phyloP scores from a whole-genome alignment of 2,797 vertebrate species.

The Cossypha heuglini region DNA sequence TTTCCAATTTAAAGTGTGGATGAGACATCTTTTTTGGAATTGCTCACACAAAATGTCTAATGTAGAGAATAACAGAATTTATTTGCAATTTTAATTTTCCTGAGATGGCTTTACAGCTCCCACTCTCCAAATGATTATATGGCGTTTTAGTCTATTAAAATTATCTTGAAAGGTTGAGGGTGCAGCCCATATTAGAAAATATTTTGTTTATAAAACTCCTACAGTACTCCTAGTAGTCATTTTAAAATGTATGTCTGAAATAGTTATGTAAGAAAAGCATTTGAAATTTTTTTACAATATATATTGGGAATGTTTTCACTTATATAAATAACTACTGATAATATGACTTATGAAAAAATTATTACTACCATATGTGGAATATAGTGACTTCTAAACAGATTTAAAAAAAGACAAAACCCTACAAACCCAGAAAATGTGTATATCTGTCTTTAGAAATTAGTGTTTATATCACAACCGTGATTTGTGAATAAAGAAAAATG shows the following conservation, averaged over 20 bases:
- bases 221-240: slow-evolving; percentile 74
- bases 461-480: slow-evolving; percentile 86
- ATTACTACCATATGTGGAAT: slow-evolving; percentile 82
- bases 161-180: slow-evolving; percentile 68
- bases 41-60: slow-evolving; percentile 72
- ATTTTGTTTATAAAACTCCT: slow-evolving; percentile 73
- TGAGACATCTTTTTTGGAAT: slow-evolving; percentile 62
- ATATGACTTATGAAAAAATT: slow-evolving; percentile 80
- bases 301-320: slow-evolving; percentile 85
- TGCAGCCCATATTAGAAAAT: slow-evolving; percentile 67
- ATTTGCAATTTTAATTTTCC: slow-evolving; percentile 76
- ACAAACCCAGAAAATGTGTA: slow-evolving; percentile 83
- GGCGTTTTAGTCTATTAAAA: slow-evolving; percentile 71
- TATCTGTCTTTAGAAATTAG: slow-evolving; percentile 88
- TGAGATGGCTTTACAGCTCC: slow-evolving; percentile 66
- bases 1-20: slow-evolving; percentile 50
- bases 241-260: slow-evolving; percentile 83
- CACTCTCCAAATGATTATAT: slow-evolving; percentile 65
- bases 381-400: slow-evolving; percentile 81
- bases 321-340: slow-evolving; percentile 84
- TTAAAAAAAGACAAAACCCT: slow-evolving; percentile 68
- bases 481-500: slow-evolving; percentile 87
- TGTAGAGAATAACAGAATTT: slow-evolving; percentile 69
- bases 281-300: slow-evolving; percentile 78
- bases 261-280: slow-evolving; percentile 77